Conservation (phyloP, 1,140 invertebrate species). For the Pogonomyrmex californicus region DNA sequence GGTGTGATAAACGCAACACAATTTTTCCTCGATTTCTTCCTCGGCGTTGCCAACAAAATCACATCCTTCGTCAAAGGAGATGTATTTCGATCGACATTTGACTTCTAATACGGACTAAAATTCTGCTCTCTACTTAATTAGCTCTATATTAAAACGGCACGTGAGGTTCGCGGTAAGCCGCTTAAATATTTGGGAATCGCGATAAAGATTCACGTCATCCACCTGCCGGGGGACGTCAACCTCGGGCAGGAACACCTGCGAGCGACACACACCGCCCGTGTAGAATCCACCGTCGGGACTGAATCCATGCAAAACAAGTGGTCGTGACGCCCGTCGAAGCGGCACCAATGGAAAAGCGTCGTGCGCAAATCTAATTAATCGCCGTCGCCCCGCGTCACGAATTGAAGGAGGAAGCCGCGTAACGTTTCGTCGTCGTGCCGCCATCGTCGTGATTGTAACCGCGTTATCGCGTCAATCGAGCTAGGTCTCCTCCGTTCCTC, state of each 20-base stretch:
- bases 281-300: not conserved
- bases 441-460: not conserved
- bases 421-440: conserved; percentile 28
- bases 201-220: conserved; percentile 29
- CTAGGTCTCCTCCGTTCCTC: not conserved
- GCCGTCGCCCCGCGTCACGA: not conserved
- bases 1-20: not conserved
- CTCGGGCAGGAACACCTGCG: conserved; percentile 41
- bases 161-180: not conserved
- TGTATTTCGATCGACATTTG: not conserved
- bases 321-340: not conserved
- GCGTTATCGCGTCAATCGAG: conserved; percentile 17
- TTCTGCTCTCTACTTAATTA: not conserved
- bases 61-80: not conserved
- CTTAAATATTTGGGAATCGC: conserved; percentile 35
- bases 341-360: conserved; percentile 18
- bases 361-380: conserved; percentile 51
- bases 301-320: conserved; percentile 6
- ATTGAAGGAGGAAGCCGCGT: conserved; percentile 51
- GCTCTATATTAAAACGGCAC: conserved; percentile 7
- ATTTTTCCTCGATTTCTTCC: not conserved
- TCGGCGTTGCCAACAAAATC: not conserved
- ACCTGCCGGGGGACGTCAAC: conserved; percentile 49
- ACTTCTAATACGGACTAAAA: not conserved
- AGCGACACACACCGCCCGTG: not conserved